Evolutionary conservation across 1,140 invertebrate genomes (phyloP).

Genomic region (Metopolophium dirhodum): DNA sequence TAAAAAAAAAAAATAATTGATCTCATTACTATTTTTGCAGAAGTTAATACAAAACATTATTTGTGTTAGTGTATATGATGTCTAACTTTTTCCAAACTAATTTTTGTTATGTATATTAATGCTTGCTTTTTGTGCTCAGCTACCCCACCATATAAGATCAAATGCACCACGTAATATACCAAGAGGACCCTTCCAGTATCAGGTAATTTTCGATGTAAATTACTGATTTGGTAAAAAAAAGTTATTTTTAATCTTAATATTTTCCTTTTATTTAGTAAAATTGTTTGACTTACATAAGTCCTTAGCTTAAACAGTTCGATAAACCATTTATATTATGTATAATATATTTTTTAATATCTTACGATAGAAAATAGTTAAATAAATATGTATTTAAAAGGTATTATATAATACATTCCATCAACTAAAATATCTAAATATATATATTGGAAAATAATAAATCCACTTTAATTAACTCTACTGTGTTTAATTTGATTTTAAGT

Average conservation of each 20-base stretch:
- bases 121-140: constrained; percentile 57
- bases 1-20: not conserved
- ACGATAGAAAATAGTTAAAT: not conserved
- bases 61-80: constrained; percentile 38
- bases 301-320: not conserved
- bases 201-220: constrained; percentile 53
- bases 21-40: not conserved
- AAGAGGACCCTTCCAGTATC: constrained; percentile 54
- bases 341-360: not conserved
- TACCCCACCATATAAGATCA: constrained; percentile 53
- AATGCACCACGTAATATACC: constrained; percentile 56
- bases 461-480: not conserved
- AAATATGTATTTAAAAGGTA: not conserved
- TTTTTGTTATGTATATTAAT: constrained; percentile 54
- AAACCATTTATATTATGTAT: not conserved
- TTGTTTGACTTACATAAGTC: not conserved
- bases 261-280: not conserved
- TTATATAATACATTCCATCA: not conserved
- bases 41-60: not conserved
- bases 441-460: not conserved
- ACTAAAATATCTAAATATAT: not conserved
- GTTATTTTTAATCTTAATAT: not conserved
- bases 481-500: not conserved
- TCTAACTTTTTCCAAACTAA: constrained; percentile 48
- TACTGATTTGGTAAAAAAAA: constrained; percentile 10